Conservation (phyloP, 2,113 vertebrate genomes). For the Phyllopteryx taeniolatus region DNA sequence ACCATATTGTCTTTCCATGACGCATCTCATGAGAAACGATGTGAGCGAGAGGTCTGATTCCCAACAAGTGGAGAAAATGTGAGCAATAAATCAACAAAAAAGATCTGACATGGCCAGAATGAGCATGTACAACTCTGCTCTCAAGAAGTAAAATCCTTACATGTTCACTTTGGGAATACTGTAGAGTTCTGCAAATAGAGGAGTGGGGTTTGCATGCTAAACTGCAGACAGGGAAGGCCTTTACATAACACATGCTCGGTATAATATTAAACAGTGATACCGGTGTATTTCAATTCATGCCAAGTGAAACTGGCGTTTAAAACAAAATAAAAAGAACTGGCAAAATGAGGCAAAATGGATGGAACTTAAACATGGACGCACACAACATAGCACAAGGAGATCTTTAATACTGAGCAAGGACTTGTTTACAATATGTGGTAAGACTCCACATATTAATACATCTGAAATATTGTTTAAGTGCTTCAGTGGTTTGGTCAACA, state of each 20-base stretch:
- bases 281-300: neutral
- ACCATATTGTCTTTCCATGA: slow-evolving; percentile 23
- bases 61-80: neutral
- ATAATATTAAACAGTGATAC: neutral
- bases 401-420: neutral
- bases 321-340: neutral
- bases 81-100: neutral
- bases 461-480: neutral
- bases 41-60: slow-evolving; percentile 19
- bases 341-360: neutral
- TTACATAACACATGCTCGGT: neutral
- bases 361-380: no score
- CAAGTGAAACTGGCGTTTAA: neutral
- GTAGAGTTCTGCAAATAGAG: neutral
- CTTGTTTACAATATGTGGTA: neutral
- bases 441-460: neutral
- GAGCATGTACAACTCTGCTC: slow-evolving; percentile 8
- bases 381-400: neutral
- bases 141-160: neutral
- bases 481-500: neutral
- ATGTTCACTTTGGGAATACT: slow-evolving; percentile 1
- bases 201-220: neutral
- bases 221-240: neutral
- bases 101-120: neutral
- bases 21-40: slow-evolving; percentile 26